Percentiles rank a stretch among this genome's conserved stretches.
Conservation (phyloP, 2,888 invertebrate species). For the Linyphia triangularis region DNA sequence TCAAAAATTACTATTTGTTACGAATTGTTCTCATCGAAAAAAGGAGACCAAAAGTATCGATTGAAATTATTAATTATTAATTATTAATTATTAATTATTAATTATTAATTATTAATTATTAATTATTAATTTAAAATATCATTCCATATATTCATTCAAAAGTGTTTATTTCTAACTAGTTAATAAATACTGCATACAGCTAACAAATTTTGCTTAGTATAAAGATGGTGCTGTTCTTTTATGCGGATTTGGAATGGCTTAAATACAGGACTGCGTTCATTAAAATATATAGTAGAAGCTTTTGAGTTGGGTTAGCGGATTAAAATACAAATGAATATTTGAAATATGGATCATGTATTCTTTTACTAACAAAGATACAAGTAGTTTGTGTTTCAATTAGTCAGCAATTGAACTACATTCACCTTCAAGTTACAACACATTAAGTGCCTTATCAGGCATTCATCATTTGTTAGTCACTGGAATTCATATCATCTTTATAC, state of each 20-base stretch:
- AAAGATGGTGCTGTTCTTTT: conserved; percentile 2
- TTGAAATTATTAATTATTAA: too few species aligned
- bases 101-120: too few species aligned
- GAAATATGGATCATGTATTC: too few species aligned
- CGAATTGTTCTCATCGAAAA: too few species aligned
- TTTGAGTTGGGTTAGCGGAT: not conserved
- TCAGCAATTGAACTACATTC: not conserved
- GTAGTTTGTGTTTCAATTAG: not conserved
- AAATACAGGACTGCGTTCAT: too few species aligned
- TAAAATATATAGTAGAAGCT: not conserved
- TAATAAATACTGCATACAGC: not conserved
- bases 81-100: too few species aligned
- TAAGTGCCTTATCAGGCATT: conserved; percentile 61
- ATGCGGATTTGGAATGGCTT: not conserved
- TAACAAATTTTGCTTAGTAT: not conserved
- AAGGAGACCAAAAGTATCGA: too few species aligned
- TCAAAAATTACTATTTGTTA: too few species aligned
- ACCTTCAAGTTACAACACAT: conserved; percentile 1
- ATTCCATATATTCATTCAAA: too few species aligned
- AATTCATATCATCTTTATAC: conserved; percentile 26
- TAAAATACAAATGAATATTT: too few species aligned
- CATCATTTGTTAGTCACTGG: conserved; percentile 8
- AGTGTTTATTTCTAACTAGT: not conserved
- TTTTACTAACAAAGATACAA: not conserved
- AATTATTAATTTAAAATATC: too few species aligned